phyloP scores from a whole-genome alignment of 2,113 vertebrate species.

The Clupea harengus region DNA sequence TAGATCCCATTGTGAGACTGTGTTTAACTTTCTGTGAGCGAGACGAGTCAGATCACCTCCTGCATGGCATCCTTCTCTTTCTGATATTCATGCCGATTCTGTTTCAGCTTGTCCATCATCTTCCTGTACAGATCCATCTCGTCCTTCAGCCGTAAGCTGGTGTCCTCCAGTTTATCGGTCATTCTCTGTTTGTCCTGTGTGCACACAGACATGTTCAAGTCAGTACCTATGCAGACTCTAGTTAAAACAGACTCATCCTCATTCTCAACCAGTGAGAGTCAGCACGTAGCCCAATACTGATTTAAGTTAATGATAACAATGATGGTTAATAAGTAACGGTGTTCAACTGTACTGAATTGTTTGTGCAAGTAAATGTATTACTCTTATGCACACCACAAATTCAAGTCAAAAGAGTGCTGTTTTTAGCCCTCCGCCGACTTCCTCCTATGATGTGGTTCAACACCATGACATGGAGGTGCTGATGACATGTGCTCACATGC shows the following conservation, averaged over 20 bases:
- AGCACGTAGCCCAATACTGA: too few species aligned
- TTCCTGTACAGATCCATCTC: slow-evolving; percentile 94
- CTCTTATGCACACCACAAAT: too few species aligned
- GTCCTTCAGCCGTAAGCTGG: slow-evolving; percentile 87
- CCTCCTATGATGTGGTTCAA: background rate
- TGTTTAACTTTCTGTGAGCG: background rate
- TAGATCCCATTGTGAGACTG: background rate
- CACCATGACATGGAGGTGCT: background rate
- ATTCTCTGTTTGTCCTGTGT: slow-evolving; percentile 88
- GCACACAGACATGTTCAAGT: background rate
- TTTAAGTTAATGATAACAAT: too few species aligned
- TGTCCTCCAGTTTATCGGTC: slow-evolving; percentile 90
- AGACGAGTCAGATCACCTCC: slow-evolving; percentile 70
- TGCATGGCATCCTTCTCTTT: slow-evolving; percentile 91
- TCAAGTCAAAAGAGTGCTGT: background rate
- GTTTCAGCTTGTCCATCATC: slow-evolving; percentile 94
- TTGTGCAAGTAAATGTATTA: too few species aligned
- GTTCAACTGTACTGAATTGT: background rate
- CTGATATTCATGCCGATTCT: slow-evolving; percentile 88
- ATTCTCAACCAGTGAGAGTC: too few species aligned
- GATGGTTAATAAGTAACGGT: too few species aligned
- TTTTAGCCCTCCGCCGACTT: background rate
- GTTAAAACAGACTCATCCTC: too few species aligned
- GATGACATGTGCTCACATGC: background rate
- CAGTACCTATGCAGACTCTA: background rate